Percentiles rank a stretch among this genome's conserved stretches.
Conservation (phyloP, 2,888 invertebrate species). For the Andricus curvator region DNA sequence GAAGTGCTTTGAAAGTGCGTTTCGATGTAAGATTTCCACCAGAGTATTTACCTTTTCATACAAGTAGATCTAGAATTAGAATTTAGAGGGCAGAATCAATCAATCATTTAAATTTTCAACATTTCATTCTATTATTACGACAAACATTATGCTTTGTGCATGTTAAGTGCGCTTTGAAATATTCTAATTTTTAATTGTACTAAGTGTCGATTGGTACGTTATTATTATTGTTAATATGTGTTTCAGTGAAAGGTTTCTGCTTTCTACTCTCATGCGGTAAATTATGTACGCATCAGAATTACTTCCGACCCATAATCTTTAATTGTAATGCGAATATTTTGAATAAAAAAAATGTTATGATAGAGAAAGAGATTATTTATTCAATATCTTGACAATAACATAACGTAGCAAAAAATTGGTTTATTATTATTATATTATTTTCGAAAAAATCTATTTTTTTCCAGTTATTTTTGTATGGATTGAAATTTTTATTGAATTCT, state of each 20-base stretch:
- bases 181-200: constrained; percentile 11
- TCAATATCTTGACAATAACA: no score
- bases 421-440: no score
- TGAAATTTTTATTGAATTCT: no score
- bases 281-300: background rate
- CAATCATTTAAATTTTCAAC: background rate
- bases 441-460: no score
- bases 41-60: background rate
- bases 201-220: no score
- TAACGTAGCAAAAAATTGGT: no score
- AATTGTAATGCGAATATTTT: constrained; percentile 35
- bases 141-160: background rate
- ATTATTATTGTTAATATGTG: background rate
- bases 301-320: background rate
- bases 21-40: background rate
- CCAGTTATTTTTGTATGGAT: no score
- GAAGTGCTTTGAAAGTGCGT: constrained; percentile 5
- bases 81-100: background rate
- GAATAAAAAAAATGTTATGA: constrained; percentile 31
- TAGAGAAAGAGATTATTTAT: background rate
- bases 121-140: background rate
- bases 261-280: background rate
- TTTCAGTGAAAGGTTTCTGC: background rate
- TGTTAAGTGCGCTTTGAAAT: background rate
- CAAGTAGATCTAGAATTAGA: background rate